Base-by-base conservation (phyloP, 2,888 invertebrate genomes). In the Orthosia incerta region DNA sequence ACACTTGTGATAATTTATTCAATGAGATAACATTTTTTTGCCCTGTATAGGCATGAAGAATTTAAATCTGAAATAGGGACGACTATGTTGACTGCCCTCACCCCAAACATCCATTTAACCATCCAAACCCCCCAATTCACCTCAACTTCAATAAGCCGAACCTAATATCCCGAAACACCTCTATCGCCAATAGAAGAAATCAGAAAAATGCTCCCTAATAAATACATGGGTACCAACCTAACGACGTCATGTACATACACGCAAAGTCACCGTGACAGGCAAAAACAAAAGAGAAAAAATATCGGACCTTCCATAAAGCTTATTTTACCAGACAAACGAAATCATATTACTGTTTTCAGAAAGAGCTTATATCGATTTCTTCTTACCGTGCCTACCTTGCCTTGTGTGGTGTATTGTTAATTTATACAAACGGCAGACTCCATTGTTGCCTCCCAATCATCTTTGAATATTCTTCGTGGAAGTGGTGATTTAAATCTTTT, bases 361-460 rank as follows among this genome's bases (percentile, higher is more conserved):
- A 77, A 83, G 83, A 77, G 89, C 88, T 92, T 91, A 90, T 85
- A 92, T 91, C 87, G 92, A 92, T 91, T 91, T 89, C 79, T 77
- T 87, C 87, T 87, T 87, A 86, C 51, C 68, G 71, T 80, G 15
- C 20, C n/a, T 59, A 72, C 82, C 69, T 79, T 81, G 72, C 82
- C 69, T 79, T 84, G 79, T 84, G 78, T 85, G 82, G 70, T 20
- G 79, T 79, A 85, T 84, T 87, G 85, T 86, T 85, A 86, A 89
- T 87, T 88, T 88, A 86, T 84, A 85, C 84, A 88, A 87, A 82
- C 79, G 79, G 62, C 63, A 76, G 78, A 70, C 56, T 76, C 82
- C 74, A 85, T 89, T 88, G 87, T 89, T 82, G 80, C 53, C 64
- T 83, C 81, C 76, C 79, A 83, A 82, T 86, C 79, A 81, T 79